Evolutionary conservation across 2,888 invertebrate species (phyloP).

Genomic region (Andrena hattorfiana): DNA sequence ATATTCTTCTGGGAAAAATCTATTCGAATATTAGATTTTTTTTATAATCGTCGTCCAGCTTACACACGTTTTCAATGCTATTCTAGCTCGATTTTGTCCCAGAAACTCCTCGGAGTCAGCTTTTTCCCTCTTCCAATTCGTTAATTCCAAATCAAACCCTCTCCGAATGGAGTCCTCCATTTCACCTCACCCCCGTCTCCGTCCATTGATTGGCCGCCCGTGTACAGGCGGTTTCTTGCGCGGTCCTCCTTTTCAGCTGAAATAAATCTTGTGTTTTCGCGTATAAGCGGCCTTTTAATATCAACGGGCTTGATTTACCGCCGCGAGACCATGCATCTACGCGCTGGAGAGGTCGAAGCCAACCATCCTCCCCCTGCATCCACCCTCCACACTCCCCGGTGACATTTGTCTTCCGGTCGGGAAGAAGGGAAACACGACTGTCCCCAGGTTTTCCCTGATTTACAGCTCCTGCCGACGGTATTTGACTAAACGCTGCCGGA

Average conservation of each 20-base stretch:
- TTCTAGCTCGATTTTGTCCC: no score
- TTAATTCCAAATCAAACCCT: constrained; percentile 18
- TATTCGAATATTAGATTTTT: no score
- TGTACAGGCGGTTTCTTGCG: constrained; percentile 63
- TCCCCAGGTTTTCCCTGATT: constrained; percentile 72
- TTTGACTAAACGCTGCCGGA: constrained; percentile 73
- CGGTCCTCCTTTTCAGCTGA: constrained; percentile 68
- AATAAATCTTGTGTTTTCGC: constrained; percentile 84
- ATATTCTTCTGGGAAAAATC: no score
- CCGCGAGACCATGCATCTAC: constrained; percentile 80
- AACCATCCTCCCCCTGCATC: constrained; percentile 26
- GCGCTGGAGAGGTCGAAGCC: constrained; percentile 66
- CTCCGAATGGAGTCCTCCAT: constrained; percentile 7
- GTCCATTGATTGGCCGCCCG: constrained; percentile 60
- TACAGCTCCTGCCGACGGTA: constrained; percentile 66
- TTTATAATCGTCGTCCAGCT: no score
- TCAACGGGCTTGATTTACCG: constrained; percentile 84
- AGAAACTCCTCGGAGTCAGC: not conserved
- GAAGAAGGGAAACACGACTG: constrained; percentile 65
- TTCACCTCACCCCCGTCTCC: constrained; percentile 23
- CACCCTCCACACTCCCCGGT: constrained; percentile 47
- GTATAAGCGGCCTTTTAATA: constrained; percentile 85
- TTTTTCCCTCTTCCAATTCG: constrained; percentile 5
- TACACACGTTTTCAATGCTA: no score
- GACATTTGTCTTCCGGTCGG: constrained; percentile 74